Evolutionary conservation across 2,888 invertebrate genomes (phyloP).

Genomic region (Ormyrus rosae): DNA sequence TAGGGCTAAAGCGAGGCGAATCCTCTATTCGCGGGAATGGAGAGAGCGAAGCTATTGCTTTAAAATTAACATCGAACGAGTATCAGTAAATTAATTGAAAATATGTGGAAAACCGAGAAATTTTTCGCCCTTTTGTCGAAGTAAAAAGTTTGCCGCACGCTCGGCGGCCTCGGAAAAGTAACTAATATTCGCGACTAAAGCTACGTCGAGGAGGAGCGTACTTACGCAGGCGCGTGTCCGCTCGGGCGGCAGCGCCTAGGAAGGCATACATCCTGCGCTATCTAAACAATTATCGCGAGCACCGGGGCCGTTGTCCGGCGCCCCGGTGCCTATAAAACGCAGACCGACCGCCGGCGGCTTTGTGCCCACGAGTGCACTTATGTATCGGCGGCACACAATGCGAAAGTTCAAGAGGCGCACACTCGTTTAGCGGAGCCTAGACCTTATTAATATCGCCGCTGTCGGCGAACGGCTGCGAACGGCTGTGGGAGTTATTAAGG

Average conservation of each 20-base stretch:
- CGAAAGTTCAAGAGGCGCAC: constrained; percentile 22
- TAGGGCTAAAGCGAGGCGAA: not conserved
- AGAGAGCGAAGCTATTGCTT: too few relatives aligned
- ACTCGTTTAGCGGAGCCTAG: too few relatives aligned
- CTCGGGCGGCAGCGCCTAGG: constrained; percentile 59
- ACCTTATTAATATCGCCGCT: constrained; percentile 13
- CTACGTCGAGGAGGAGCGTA: too few relatives aligned
- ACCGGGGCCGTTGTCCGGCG: not conserved
- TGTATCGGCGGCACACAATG: constrained; percentile 10
- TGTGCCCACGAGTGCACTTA: constrained; percentile 5
- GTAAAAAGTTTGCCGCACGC: too few relatives aligned
- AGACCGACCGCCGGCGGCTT: constrained; percentile 1
- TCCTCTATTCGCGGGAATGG: not conserved
- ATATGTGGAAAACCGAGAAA: too few relatives aligned
- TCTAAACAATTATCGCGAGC: constrained; percentile 72
- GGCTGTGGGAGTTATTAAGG: too few relatives aligned
- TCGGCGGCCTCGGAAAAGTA: too few relatives aligned
- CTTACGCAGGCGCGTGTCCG: too few relatives aligned
- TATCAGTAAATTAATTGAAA: too few relatives aligned
- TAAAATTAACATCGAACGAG: too few relatives aligned
- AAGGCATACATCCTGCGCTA: constrained; percentile 72
- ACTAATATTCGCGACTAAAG: too few relatives aligned
- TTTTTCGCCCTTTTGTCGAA: too few relatives aligned
- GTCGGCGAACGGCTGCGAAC: not conserved
- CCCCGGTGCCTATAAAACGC: not conserved